Evolutionary conservation across 2,113 vertebrate species (phyloP).

Genomic region (Recurvirostra avosetta): DNA sequence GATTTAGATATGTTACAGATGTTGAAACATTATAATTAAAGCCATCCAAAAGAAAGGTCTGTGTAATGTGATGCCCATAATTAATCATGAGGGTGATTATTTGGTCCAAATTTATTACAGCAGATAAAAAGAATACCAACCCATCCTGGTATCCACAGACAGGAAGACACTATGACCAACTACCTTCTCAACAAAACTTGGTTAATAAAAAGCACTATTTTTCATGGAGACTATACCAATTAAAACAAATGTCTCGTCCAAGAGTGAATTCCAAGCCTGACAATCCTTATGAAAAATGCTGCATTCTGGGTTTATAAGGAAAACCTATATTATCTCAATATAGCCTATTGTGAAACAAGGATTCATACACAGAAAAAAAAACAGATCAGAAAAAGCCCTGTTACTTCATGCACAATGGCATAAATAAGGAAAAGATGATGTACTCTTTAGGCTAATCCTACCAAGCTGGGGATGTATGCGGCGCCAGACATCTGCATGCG

Average conservation of each 20-base stretch:
- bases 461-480: neutral
- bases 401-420: neutral
- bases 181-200: slow-evolving; percentile 16
- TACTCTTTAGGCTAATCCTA: neutral
- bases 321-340: slow-evolving; percentile 7
- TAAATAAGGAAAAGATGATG: neutral
- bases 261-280: neutral
- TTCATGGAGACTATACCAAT: neutral
- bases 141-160: neutral
- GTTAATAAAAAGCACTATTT: slow-evolving; percentile 47
- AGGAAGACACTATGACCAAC: neutral
- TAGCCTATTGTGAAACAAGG: slow-evolving; percentile 6
- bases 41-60: neutral
- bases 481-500: neutral
- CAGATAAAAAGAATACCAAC: neutral
- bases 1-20: neutral
- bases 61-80: neutral
- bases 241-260: slow-evolving; percentile 28
- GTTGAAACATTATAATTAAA: slow-evolving; percentile 17
- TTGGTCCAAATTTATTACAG: slow-evolving; percentile 25
- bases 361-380: neutral
- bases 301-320: slow-evolving; percentile 9
- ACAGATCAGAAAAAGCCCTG: neutral
- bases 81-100: slow-evolving; percentile 15
- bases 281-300: slow-evolving; percentile 6